Evolutionary conservation across 2,797 vertebrate genomes (phyloP), one percentile per base, ranked within the genome.

Genomic region (Platalea minor): DNA sequence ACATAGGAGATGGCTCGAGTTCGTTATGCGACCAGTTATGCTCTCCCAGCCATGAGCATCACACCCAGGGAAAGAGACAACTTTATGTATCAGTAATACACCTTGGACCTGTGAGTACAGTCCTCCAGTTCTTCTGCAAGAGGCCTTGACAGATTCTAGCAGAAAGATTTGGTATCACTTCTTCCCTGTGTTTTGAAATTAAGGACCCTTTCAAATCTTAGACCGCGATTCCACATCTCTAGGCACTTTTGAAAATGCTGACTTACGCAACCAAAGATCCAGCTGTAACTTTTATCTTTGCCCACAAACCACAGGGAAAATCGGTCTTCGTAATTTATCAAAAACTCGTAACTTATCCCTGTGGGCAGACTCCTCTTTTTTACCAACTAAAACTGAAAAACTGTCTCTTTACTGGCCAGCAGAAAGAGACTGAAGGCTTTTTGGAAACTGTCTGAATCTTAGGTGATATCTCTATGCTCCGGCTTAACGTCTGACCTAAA

Each of bases 1-100:
- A 43, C 6, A 11, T 0, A 41, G 26, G 23, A 70, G n/a, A 33
- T 29, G 9, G 51, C 20, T 72, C 0, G 0, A 39, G 20, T 37
- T 86, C 4, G 6, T 10, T 61, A 25, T 17, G 23, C 24, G 53
- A 59, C 35, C 70, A 46, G 35, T 61, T 33, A 70, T 4, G 57
- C 15, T 74, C 29, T 50, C 33, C 53, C 43, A 37, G 19, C 39
- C 56, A 63, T 1, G 3, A 91, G 31, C 18, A 60, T 48, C 20
- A 54, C 1, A 4, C 9, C 20, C 23, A 64, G 35, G n/a, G 5
- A 82, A 75, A 84, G 26, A 80, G 50, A 75, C 29, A 75, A 64
- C 21, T 13, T 77, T 31, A 60, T 0, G 0, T 39, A 33, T 39
- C 48, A 80, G 35, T 37, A 63, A 39, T 21, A 53, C 15, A 65